These are phyloP conservation scores for Trachymyrmex septentrionalis DNA, from an alignment of 1,140 invertebrate species.

Conservation along the genomic window DNA sequence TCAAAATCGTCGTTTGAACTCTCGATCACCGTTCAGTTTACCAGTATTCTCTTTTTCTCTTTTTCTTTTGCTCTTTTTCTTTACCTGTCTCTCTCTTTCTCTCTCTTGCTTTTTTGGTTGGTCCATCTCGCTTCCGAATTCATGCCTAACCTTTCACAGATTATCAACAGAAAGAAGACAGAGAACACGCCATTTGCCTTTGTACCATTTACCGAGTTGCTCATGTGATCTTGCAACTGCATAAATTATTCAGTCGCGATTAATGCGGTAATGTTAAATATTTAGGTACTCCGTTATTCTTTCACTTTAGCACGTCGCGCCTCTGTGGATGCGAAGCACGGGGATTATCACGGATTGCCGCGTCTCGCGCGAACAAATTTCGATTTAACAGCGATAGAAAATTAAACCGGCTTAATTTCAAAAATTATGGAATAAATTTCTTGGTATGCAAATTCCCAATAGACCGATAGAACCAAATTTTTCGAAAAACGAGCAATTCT, in stretches of 20 bases:
- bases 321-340: slow-evolving; percentile 1
- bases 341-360: slow-evolving; percentile 46
- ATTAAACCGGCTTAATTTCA: too few species aligned
- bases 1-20: slow-evolving; percentile 32
- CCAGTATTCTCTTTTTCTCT: not conserved
- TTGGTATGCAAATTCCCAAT: too few species aligned
- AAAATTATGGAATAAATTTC: too few species aligned
- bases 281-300: slow-evolving; percentile 68
- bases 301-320: slow-evolving; percentile 61
- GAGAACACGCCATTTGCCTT: slow-evolving; percentile 44
- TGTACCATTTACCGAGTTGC: slow-evolving; percentile 39
- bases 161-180: slow-evolving; percentile 6
- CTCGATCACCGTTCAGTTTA: slow-evolving; percentile 40
- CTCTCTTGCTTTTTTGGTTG: not conserved
- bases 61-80: not conserved
- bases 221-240: slow-evolving; percentile 20
- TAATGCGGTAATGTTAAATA: slow-evolving; percentile 75
- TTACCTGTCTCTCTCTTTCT: not conserved
- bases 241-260: slow-evolving; percentile 76
- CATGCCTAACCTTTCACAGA: slow-evolving; percentile 30
- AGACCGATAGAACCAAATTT: too few species aligned
- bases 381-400: too few species aligned
- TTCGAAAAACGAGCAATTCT: too few species aligned
- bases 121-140: slow-evolving; percentile 20
- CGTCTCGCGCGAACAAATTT: slow-evolving; percentile 58